Percentiles rank a stretch among this genome's conserved stretches.
Evolutionary conservation across 1,140 invertebrate genomes (phyloP).

Genomic region (Dreissena polymorpha): DNA sequence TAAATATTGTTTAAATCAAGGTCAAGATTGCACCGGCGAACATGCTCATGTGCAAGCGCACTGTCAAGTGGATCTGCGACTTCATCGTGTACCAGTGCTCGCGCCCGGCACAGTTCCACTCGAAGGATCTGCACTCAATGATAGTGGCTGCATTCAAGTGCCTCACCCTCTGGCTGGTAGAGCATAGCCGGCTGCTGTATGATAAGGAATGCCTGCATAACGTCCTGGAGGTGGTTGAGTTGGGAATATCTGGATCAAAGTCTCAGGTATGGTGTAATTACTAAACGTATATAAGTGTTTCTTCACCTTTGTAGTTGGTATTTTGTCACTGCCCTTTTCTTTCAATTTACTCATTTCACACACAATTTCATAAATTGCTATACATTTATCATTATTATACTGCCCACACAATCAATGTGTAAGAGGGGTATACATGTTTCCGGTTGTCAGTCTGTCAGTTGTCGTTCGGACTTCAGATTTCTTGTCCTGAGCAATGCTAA

Average conservation of each 20-base stretch:
- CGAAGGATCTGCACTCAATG: constrained; percentile 96
- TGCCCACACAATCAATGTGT: no score
- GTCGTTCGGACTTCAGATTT: no score
- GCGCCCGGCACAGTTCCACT: constrained; percentile 96
- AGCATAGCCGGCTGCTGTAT: constrained; percentile 91
- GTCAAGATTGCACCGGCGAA: constrained; percentile 75
- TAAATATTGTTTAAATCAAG: no score
- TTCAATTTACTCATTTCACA: no score
- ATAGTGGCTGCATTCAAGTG: constrained; percentile 84
- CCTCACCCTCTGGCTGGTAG: constrained; percentile 94
- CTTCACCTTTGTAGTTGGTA: no score
- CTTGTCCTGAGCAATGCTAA: no score
- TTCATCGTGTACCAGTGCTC: constrained; percentile 98
- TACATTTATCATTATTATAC: no score
- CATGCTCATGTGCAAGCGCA: constrained; percentile 82
- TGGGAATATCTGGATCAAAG: constrained; percentile 98
- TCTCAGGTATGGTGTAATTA: constrained; percentile 81
- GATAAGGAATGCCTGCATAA: constrained; percentile 95
- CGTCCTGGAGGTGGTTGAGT: constrained; percentile 97
- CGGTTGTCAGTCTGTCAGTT: no score
- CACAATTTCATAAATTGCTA: no score
- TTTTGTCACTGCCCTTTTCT: no score
- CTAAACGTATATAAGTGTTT: no score
- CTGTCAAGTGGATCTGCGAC: constrained; percentile 99
- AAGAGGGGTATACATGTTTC: no score